Percentiles rank a stretch among this genome's conserved stretches.
Evolutionary conservation across 1,140 invertebrate genomes (phyloP).

Genomic region (Schlechtendalia chinensis): DNA sequence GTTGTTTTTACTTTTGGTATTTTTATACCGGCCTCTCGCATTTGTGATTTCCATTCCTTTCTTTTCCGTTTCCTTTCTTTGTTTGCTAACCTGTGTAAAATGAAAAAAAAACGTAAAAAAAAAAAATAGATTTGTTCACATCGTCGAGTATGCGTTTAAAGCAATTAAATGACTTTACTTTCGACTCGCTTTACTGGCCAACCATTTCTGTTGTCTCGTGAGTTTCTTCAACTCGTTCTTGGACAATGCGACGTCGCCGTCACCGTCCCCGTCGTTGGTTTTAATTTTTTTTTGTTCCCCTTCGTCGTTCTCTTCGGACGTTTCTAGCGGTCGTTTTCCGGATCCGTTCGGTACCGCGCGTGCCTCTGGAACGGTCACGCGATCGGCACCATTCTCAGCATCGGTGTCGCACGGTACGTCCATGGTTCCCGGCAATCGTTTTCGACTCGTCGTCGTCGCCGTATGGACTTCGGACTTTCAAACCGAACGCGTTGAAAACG

Average conservation of each 20-base stretch:
- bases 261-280: background rate
- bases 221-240: constrained; percentile 22
- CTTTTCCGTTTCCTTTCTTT: constrained; percentile 29
- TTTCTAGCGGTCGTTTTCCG: background rate
- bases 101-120: too few species aligned
- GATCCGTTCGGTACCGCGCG: too few species aligned
- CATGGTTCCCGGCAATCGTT: too few species aligned
- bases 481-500: too few species aligned
- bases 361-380: background rate
- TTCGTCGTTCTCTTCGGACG: background rate
- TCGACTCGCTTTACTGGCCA: background rate
- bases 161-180: background rate
- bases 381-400: too few species aligned
- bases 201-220: constrained; percentile 16
- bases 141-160: too few species aligned
- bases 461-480: too few species aligned
- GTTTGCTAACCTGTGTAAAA: background rate
- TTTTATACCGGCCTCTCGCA: background rate
- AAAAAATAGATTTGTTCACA: background rate
- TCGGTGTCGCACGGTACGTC: too few species aligned
- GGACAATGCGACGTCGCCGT: background rate
- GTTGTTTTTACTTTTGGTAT: constrained; percentile 14
- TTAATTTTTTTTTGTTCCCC: constrained; percentile 2
- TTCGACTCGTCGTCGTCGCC: background rate
- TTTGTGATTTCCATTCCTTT: constrained; percentile 6